Conservation (phyloP, 2,797 vertebrate species). For the Sphenodon punctatus region DNA sequence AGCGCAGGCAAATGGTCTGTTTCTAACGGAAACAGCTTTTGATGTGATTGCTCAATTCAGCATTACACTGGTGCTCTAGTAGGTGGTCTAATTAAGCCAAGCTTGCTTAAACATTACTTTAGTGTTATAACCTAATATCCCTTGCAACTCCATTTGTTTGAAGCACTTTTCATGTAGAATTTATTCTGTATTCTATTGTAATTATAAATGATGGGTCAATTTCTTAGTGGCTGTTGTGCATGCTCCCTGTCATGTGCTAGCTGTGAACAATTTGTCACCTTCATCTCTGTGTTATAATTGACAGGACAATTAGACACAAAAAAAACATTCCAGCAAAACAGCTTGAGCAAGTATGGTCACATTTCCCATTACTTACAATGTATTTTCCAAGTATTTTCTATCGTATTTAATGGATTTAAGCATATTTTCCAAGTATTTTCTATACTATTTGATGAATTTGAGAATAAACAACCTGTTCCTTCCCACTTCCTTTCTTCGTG, state of each 20-base stretch:
- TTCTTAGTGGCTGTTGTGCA: neutral
- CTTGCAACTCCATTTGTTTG: neutral
- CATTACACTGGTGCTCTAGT: neutral
- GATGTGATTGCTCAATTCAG: conserved; percentile 34
- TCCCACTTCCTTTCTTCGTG: too few species aligned
- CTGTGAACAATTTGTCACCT: neutral
- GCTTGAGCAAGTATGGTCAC: neutral
- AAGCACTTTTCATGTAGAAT: neutral
- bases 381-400: too few species aligned
- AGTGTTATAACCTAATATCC: neutral
- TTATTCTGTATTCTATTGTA: neutral
- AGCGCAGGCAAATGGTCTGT: too few species aligned
- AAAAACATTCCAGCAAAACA: neutral
- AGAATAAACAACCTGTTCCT: too few species aligned
- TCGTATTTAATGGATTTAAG: too few species aligned
- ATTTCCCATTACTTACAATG: neutral
- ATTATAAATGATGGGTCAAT: neutral
- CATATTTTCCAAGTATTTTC: too few species aligned
- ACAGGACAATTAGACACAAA: conserved; percentile 4
- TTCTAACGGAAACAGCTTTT: too few species aligned
- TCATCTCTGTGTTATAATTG: neutral
- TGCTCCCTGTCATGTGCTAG: neutral
- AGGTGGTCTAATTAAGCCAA: conserved; percentile 25
- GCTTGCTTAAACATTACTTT: conserved; percentile 33
- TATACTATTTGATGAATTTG: too few species aligned